Evolutionary conservation across 2,888 invertebrate genomes (phyloP).

Genomic region (Patella ulyssiponensis): DNA sequence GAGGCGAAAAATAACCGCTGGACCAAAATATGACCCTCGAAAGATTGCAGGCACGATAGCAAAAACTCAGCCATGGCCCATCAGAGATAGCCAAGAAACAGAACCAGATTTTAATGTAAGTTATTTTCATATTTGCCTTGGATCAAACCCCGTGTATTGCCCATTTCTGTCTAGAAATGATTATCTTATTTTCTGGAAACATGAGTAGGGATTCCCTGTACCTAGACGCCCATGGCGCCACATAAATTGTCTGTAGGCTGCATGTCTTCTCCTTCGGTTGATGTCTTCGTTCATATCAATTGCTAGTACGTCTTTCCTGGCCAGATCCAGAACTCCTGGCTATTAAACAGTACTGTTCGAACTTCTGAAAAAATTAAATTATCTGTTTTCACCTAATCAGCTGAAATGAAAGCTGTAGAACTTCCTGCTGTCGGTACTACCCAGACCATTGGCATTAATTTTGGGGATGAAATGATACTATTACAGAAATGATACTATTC

Average conservation of each 20-base stretch:
- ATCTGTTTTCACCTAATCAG: no score
- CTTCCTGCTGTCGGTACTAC: no score
- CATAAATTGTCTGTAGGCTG: neutral
- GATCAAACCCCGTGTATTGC: neutral
- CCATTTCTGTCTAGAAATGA: neutral
- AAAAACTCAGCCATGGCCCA: neutral
- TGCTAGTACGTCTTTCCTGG: neutral
- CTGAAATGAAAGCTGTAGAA: no score
- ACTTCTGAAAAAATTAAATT: neutral
- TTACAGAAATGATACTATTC: no score
- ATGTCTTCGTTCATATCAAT: neutral
- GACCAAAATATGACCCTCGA: neutral
- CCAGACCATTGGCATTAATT: no score
- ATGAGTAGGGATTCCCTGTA: neutral
- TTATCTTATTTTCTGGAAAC: neutral
- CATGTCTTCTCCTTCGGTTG: neutral
- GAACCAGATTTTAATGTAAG: no score
- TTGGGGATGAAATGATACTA: no score
- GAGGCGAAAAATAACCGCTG: no score
- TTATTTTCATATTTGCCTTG: neutral
- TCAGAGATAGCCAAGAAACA: no score
- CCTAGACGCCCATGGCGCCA: neutral
- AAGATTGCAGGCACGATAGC: neutral
- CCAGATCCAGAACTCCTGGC: neutral
- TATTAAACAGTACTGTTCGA: neutral